These are phyloP conservation scores for Brachionus paranguensis DNA, from an alignment of 1,140 invertebrate genomes.

Conservation along the genomic window DNA sequence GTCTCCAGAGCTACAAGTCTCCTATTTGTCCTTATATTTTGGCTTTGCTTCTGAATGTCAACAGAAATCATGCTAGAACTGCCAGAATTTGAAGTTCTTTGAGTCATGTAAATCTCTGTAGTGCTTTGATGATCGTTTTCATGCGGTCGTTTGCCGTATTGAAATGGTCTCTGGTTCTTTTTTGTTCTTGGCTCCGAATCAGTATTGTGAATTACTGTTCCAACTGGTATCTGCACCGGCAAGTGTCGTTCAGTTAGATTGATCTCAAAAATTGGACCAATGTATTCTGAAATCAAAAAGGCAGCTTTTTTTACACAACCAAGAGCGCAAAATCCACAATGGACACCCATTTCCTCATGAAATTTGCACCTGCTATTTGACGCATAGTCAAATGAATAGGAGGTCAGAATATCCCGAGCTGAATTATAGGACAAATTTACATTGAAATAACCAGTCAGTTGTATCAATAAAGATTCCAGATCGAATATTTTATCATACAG, in stretches of 20 bases:
- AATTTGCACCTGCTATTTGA: not conserved
- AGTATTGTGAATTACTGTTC: not conserved
- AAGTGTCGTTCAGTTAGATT: not conserved
- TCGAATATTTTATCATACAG: not conserved
- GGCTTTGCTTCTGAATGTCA: not conserved
- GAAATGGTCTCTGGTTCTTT: not conserved
- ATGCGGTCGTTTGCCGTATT: not conserved
- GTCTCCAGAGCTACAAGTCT: not conserved
- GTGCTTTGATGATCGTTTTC: not conserved
- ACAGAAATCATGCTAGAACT: not conserved
- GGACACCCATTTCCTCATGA: not conserved
- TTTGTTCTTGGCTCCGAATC: not conserved
- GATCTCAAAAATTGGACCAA: not conserved
- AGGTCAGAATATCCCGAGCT: not conserved
- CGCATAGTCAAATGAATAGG: conserved; percentile 23
- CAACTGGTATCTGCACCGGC: not conserved
- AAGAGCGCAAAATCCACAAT: not conserved
- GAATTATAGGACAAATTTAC: not conserved
- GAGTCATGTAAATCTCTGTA: not conserved
- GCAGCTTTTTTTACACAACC: not conserved
- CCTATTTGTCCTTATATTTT: not conserved
- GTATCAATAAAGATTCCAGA: not conserved
- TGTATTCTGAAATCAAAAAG: not conserved
- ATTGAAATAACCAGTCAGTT: not conserved
- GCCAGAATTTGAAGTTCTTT: not conserved